These are phyloP conservation scores for Anastrepha obliqua DNA, from an alignment of 1,140 invertebrate genomes.

Conservation along the genomic window DNA sequence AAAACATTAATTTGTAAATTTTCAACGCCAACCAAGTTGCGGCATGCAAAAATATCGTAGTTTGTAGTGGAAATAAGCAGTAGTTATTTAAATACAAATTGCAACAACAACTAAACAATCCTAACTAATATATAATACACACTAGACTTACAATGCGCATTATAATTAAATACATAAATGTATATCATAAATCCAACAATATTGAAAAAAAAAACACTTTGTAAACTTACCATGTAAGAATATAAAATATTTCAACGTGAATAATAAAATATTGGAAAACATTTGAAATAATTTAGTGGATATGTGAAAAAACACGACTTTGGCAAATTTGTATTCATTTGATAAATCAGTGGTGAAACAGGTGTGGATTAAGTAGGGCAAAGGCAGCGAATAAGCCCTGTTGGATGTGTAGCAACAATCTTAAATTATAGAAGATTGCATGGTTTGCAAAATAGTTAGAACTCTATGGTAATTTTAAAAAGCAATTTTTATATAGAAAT, in stretches of 20 bases:
- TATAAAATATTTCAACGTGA: conserved; percentile 49
- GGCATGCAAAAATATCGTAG: conserved; percentile 46
- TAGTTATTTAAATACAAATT: conserved; percentile 25
- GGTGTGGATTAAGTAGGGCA: neutral
- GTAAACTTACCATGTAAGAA: conserved; percentile 52
- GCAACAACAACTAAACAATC: conserved; percentile 43
- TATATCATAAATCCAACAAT: conserved; percentile 33
- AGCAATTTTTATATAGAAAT: too few species aligned
- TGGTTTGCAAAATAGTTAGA: too few species aligned
- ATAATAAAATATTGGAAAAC: conserved; percentile 53
- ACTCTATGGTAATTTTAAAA: too few species aligned
- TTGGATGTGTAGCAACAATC: too few species aligned
- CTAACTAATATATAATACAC: conserved; percentile 51
- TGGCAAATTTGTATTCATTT: conserved; percentile 25
- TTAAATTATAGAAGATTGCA: too few species aligned
- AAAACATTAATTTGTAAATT: conserved; percentile 34
- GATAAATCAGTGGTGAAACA: neutral
- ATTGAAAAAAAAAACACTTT: conserved; percentile 6
- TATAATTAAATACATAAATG: conserved; percentile 33
- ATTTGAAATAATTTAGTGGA: conserved; percentile 51
- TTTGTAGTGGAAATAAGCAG: conserved; percentile 19
- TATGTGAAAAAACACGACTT: conserved; percentile 23
- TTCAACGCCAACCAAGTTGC: conserved; percentile 43
- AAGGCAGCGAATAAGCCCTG: neutral
- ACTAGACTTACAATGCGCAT: conserved; percentile 46